Percentiles rank a stretch among this genome's conserved stretches.
Evolutionary conservation across 2,797 vertebrate genomes (phyloP).

Genomic region (Protosalanx chinensis): DNA sequence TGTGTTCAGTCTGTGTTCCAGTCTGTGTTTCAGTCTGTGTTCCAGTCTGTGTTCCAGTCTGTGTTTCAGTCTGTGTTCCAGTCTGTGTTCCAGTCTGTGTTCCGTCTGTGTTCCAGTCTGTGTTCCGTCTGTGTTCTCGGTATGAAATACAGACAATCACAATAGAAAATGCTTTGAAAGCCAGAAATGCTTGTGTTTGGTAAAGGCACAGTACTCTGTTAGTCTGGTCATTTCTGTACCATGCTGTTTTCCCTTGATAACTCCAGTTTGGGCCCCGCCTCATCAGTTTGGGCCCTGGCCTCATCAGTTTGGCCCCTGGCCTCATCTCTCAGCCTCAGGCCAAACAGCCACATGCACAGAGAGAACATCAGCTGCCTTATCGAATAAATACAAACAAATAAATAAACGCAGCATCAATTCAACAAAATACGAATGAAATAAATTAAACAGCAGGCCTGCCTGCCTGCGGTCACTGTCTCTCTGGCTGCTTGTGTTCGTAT

Average conservation of each 20-base stretch:
- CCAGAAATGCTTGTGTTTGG: conserved; percentile 61
- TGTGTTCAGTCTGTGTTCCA: too few species aligned
- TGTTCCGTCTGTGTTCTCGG: too few species aligned
- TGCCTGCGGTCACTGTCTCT: conserved; percentile 49
- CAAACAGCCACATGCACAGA: conserved; percentile 48
- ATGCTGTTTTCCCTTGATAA: conserved; percentile 22
- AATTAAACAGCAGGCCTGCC: conserved; percentile 49
- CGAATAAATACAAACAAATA: conserved; percentile 78
- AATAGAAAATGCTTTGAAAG: conserved; percentile 58
- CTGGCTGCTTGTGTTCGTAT: conserved; percentile 36
- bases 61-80: too few species aligned
- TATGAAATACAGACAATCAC: conserved; percentile 61
- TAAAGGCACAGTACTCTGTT: conserved; percentile 76
- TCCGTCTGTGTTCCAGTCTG: too few species aligned
- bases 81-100: too few species aligned
- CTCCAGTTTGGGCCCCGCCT: conserved; percentile 12
- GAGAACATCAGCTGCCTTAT: conserved; percentile 66
- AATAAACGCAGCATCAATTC: conserved; percentile 71
- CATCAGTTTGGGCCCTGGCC: conserved; percentile 38
- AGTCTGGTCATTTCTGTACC: conserved; percentile 49
- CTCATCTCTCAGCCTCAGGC: conserved; percentile 37
- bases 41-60: too few species aligned
- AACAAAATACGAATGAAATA: conserved; percentile 72
- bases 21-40: too few species aligned
- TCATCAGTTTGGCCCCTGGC: background rate